A percentile compares a stretch with the other conserved stretches of the same genome.
phyloP scores from a whole-genome alignment of 2,113 vertebrate species.

The Sinosuthora webbiana region DNA sequence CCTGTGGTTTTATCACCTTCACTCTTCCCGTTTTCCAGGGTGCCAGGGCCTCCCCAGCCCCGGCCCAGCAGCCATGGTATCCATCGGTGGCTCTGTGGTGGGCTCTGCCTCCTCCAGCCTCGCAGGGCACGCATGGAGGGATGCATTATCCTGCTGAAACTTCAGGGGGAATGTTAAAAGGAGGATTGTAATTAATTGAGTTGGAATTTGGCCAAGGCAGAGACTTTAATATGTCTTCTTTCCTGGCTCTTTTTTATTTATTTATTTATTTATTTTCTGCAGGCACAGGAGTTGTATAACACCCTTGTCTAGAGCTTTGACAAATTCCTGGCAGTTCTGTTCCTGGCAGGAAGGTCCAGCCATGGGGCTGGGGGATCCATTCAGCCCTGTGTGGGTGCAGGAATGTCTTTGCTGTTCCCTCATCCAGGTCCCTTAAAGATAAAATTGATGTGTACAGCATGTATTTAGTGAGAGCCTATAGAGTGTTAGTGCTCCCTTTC shows the following conservation, averaged over 20 bases:
- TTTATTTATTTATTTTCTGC: neutral
- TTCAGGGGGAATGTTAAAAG: slow-evolving; percentile 45
- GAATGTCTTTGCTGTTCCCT: neutral
- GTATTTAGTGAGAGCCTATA: neutral
- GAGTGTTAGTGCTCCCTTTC: neutral
- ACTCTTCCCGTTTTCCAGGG: neutral
- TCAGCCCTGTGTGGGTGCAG: neutral
- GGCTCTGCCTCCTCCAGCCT: neutral
- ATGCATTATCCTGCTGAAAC: neutral
- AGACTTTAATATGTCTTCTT: slow-evolving; percentile 35
- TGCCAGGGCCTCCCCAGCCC: neutral
- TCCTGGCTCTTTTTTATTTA: neutral
- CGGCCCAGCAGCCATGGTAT: neutral
- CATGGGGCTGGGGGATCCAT: neutral
- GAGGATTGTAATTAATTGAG: slow-evolving; percentile 57
- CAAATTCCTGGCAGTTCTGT: neutral
- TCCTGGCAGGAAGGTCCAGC: neutral
- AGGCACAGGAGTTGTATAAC: neutral
- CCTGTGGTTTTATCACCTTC: neutral
- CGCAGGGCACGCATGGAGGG: neutral
- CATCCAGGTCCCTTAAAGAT: neutral
- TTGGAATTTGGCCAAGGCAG: slow-evolving; percentile 51
- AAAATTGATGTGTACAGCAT: neutral
- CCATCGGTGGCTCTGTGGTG: neutral
- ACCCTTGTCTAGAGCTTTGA: neutral